phyloP scores from a whole-genome alignment of 2,797 vertebrate genomes.

The Erethizon dorsatum region DNA sequence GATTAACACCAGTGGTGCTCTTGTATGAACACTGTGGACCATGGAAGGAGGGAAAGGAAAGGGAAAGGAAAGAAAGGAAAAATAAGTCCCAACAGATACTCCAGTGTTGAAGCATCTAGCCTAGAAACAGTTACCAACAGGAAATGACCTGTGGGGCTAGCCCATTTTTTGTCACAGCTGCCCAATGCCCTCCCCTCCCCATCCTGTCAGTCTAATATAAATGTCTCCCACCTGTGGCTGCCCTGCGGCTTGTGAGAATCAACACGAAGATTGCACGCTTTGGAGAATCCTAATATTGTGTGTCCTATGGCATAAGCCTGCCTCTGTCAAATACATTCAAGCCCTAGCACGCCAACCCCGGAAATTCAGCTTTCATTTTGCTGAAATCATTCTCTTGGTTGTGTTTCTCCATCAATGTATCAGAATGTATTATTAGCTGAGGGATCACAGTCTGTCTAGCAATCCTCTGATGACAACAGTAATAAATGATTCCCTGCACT shows the following conservation, averaged over 20 bases:
- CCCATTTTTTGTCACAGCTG: not conserved
- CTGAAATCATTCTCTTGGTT: not conserved
- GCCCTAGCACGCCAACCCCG: not conserved
- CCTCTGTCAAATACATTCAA: not conserved
- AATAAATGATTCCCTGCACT: not conserved
- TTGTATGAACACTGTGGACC: not conserved
- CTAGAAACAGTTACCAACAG: not conserved
- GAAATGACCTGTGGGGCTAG: not conserved
- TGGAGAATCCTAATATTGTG: accelerated
- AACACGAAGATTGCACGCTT: accelerated
- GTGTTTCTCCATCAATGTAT: not conserved
- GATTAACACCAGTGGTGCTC: not conserved
- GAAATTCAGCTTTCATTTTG: not conserved
- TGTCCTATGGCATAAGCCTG: not conserved
- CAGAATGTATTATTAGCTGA: not conserved
- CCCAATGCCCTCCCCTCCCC: not conserved
- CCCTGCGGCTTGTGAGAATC: not conserved
- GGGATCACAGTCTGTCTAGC: not conserved
- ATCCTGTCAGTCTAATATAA: not conserved
- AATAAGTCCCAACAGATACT: not conserved
- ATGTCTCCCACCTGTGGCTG: not conserved
- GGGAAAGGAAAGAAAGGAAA: not conserved
- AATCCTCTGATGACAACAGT: not conserved
- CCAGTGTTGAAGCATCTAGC: not conserved
- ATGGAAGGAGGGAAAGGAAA: not conserved